Evolutionary conservation across 2,888 invertebrate species (phyloP).

Genomic region (Steinernema hermaphroditum): DNA sequence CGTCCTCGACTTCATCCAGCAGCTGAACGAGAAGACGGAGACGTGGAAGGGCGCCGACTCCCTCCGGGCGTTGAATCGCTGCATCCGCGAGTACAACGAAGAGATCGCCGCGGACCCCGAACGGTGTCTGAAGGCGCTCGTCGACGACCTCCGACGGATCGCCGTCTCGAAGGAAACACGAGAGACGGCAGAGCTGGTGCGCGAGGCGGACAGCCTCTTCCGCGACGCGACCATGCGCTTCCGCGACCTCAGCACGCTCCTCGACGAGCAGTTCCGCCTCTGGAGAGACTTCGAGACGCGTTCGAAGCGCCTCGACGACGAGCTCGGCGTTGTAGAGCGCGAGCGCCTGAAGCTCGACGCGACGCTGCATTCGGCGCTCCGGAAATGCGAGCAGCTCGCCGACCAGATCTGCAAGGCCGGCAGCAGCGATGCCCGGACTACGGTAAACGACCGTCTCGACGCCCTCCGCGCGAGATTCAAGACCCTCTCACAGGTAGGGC

Average conservation of each 20-base stretch:
- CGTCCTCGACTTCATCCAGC: constrained; percentile 54
- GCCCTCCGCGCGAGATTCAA: not conserved
- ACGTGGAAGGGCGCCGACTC: constrained; percentile 49
- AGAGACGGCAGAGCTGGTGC: not conserved
- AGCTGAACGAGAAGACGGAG: constrained; percentile 56
- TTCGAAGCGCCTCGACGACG: constrained; percentile 10
- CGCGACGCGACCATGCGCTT: constrained; percentile 12
- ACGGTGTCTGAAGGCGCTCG: not conserved
- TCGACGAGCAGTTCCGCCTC: constrained; percentile 21
- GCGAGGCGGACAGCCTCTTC: not conserved
- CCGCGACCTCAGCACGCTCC: constrained; percentile 22
- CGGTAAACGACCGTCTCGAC: constrained; percentile 18
- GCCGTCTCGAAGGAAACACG: not conserved
- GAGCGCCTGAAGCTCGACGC: constrained; percentile 1
- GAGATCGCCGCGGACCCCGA: not conserved
- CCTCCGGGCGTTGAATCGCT: constrained; percentile 54
- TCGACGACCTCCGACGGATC: not conserved
- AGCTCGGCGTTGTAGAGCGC: constrained; percentile 13
- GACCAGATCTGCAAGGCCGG: constrained; percentile 12
- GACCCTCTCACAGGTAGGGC: not conserved
- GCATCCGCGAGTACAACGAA: constrained; percentile 48
- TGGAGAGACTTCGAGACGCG: constrained; percentile 16
- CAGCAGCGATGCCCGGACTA: not conserved
- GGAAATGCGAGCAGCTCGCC: constrained; percentile 13
- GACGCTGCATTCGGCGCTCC: not conserved